These are phyloP conservation scores for Euplagia quadripunctaria DNA, from an alignment of 2,888 invertebrate genomes.

Conservation along the genomic window DNA sequence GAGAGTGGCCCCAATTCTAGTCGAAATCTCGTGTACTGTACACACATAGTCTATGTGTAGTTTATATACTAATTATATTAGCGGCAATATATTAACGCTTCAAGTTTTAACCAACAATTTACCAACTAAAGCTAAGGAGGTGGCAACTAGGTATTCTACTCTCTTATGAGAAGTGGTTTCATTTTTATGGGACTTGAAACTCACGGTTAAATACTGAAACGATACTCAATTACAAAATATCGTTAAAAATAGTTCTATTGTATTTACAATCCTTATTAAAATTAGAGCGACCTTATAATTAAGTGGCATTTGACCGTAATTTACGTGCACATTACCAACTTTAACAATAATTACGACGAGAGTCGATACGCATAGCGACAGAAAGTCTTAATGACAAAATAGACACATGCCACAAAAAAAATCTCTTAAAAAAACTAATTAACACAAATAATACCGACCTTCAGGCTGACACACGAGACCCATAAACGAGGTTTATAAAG, in stretches of 20 bases:
- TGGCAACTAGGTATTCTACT: neutral
- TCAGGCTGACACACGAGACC: constrained; percentile 7
- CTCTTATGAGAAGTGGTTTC: neutral
- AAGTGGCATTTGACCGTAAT: neutral
- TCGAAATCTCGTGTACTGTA: neutral
- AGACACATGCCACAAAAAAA: neutral
- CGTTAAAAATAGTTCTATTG: neutral
- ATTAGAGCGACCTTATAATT: neutral
- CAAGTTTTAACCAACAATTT: no score
- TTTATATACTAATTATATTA: no score
- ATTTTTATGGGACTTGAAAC: neutral
- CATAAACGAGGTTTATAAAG: constrained; percentile 27
- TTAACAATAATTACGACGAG: neutral
- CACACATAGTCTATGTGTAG: no score
- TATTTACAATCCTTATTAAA: neutral
- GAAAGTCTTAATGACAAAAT: neutral
- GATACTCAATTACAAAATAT: neutral
- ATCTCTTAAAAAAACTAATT: neutral
- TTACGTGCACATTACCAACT: neutral
- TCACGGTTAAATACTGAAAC: neutral
- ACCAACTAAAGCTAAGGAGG: neutral
- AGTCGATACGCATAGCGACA: neutral
- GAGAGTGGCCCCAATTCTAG: neutral
- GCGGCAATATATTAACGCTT: no score
- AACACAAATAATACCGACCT: constrained; percentile 6